These are phyloP conservation scores for Coelogynopora nodosa DNA, from an alignment of 2,888 invertebrate species.

Conservation along the genomic window DNA sequence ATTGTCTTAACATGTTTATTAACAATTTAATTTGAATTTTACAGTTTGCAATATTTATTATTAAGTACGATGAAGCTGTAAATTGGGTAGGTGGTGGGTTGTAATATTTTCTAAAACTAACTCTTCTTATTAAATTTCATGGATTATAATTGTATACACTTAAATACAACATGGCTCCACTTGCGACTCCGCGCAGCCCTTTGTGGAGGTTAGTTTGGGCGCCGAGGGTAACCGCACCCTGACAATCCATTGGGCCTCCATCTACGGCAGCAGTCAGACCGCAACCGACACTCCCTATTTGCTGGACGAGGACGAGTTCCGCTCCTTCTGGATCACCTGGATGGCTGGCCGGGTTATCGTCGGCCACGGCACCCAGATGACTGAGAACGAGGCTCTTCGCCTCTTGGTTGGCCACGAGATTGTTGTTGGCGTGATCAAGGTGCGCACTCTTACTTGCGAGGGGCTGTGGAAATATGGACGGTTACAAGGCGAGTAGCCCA, in stretches of 20 bases:
- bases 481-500: background rate
- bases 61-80: background rate
- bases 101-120: no score
- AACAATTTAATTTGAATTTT: background rate
- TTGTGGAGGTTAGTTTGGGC: background rate
- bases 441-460: background rate
- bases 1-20: no score
- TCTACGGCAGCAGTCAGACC: background rate
- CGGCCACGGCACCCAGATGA: background rate
- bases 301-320: constrained; percentile 16
- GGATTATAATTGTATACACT: no score
- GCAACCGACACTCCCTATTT: background rate
- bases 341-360: background rate
- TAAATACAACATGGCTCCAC: no score
- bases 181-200: no score
- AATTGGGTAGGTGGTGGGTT: no score
- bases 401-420: background rate
- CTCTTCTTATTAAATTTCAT: no score
- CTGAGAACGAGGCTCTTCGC: background rate
- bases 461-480: background rate
- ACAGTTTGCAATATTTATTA: background rate
- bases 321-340: constrained; percentile 34
- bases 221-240: background rate
- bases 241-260: constrained; percentile 3
- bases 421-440: background rate